Evolutionary conservation across 2,888 invertebrate species (phyloP).

Genomic region (Unio delphinus): DNA sequence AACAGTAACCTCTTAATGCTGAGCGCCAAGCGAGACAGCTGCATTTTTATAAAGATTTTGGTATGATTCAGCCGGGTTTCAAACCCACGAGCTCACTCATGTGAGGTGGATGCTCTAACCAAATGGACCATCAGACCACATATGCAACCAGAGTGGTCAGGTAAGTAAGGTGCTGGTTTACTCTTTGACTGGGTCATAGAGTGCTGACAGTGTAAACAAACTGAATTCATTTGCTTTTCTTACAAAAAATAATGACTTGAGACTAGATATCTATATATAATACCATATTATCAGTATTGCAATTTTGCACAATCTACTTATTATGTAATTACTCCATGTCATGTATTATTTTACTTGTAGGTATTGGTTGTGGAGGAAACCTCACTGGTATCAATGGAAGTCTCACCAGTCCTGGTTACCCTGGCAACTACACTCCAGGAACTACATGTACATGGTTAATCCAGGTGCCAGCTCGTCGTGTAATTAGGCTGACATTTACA

Average conservation of each 20-base stretch:
- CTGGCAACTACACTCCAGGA: slow-evolving; percentile 86
- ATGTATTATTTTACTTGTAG: slow-evolving; percentile 26
- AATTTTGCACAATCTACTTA: neutral
- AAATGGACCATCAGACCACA: too few species aligned
- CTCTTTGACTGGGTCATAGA: too few species aligned
- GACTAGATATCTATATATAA: neutral
- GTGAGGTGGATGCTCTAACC: too few species aligned
- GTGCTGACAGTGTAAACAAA: too few species aligned
- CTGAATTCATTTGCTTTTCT: neutral
- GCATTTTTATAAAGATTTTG: too few species aligned
- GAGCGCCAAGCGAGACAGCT: too few species aligned
- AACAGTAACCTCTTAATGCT: too few species aligned
- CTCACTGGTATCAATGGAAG: slow-evolving; percentile 79
- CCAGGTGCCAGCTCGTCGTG: slow-evolving; percentile 78
- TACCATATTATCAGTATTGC: too few species aligned
- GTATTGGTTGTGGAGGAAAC: slow-evolving; percentile 77
- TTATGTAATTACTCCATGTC: neutral
- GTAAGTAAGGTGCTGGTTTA: too few species aligned
- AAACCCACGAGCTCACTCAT: too few species aligned
- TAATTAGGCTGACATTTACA: slow-evolving; percentile 83
- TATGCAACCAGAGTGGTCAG: too few species aligned
- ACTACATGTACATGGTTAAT: slow-evolving; percentile 87
- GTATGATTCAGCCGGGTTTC: too few species aligned
- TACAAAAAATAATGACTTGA: neutral
- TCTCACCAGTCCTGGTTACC: slow-evolving; percentile 87